These are phyloP conservation scores for Aphis gossypii DNA, from an alignment of 1,140 invertebrate genomes.

Conservation along the genomic window DNA sequence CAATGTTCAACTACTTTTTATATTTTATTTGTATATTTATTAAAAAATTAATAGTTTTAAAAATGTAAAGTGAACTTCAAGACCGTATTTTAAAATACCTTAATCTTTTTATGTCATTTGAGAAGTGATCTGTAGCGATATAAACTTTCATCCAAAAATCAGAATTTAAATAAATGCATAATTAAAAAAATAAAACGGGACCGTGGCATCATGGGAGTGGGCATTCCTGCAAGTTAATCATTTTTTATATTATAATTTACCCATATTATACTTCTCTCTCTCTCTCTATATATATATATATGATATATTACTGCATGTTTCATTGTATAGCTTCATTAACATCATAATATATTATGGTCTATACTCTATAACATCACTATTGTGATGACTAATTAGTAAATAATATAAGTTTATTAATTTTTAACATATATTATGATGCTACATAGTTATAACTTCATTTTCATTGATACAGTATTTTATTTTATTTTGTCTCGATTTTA, in stretches of 20 bases:
- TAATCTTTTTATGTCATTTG: neutral
- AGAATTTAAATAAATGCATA: neutral
- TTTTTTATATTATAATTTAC: neutral
- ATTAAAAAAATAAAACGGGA: neutral
- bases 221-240: neutral
- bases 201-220: neutral
- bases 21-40: too few relatives aligned
- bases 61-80: neutral
- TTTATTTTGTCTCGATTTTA: neutral
- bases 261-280: too few relatives aligned
- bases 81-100: neutral
- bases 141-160: neutral
- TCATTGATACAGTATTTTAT: neutral
- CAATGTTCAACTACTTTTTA: neutral
- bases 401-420: too few relatives aligned
- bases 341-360: too few relatives aligned
- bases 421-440: neutral
- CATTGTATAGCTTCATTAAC: too few relatives aligned
- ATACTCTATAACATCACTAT: too few relatives aligned
- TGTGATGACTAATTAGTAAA: too few relatives aligned
- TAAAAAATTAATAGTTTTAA: neutral
- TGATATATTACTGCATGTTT: too few relatives aligned
- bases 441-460: neutral
- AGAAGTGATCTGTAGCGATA: neutral
- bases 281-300: too few relatives aligned